Conservation (phyloP, 2,888 invertebrate genomes). For the Cylindroiulus punctatus region DNA sequence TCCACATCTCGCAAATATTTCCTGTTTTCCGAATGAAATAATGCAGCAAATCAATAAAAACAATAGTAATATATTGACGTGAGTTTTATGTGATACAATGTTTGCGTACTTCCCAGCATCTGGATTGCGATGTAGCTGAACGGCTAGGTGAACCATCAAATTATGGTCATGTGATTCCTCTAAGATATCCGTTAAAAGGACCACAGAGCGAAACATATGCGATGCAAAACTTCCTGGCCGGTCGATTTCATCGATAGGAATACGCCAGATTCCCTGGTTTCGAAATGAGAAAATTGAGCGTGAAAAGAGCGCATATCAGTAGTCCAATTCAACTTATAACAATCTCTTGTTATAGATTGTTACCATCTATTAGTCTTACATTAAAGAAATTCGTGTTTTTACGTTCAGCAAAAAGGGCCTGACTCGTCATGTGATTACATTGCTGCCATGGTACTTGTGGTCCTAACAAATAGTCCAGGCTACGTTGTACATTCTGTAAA, state of each 20-base stretch:
- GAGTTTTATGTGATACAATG: not conserved
- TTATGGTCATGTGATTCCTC: constrained; percentile 82
- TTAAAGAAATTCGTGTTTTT: constrained; percentile 89
- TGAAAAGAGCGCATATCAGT: too few relatives aligned
- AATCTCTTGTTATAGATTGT: not conserved
- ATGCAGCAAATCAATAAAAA: not conserved
- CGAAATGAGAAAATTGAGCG: constrained; percentile 54
- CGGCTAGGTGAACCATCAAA: constrained; percentile 80
- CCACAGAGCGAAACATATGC: constrained; percentile 87
- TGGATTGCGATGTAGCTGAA: constrained; percentile 81
- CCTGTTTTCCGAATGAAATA: too few relatives aligned
- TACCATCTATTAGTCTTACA: constrained; percentile 69
- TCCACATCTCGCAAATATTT: constrained; percentile 58
- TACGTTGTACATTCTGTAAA: constrained; percentile 64
- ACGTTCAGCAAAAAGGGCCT: constrained; percentile 85
- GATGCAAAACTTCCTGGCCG: constrained; percentile 90
- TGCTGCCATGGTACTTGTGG: constrained; percentile 60
- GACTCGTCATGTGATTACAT: constrained; percentile 70
- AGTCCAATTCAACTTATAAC: constrained; percentile 57
- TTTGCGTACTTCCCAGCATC: constrained; percentile 71
- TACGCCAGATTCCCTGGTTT: constrained; percentile 86
- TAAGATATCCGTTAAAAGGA: constrained; percentile 82
- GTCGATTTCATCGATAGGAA: constrained; percentile 89
- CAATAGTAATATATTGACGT: not conserved
- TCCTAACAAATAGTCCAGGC: constrained; percentile 66